phyloP scores from a whole-genome alignment of 2,888 invertebrate genomes.

The Formica aserva region DNA sequence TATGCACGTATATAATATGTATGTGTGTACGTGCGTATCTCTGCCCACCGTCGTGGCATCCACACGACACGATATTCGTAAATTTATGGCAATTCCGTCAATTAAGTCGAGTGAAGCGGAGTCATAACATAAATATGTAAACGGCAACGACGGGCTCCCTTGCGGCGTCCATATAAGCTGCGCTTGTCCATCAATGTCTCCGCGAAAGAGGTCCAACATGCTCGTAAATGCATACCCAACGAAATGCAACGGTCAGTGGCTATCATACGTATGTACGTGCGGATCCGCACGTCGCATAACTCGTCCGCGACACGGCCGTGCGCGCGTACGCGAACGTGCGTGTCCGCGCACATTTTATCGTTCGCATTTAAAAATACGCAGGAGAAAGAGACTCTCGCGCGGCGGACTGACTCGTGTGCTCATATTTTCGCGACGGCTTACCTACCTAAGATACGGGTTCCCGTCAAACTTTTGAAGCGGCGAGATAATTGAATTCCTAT shows the following conservation, averaged over 20 bases:
- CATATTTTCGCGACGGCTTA: conserved; percentile 62
- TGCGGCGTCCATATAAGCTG: conserved; percentile 82
- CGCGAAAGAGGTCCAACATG: conserved; percentile 79
- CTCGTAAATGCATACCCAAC: conserved; percentile 81
- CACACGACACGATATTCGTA: conserved; percentile 80
- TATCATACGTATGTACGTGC: conserved; percentile 80
- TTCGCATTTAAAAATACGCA: conserved; percentile 44
- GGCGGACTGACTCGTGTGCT: conserved; percentile 43
- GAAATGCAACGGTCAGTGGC: conserved; percentile 81
- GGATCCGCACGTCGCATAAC: conserved; percentile 72
- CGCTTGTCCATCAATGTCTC: conserved; percentile 86
- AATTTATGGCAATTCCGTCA: conserved; percentile 85
- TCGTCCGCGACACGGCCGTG: conserved; percentile 54
- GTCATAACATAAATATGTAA: conserved; percentile 86
- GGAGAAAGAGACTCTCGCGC: conserved; percentile 3
- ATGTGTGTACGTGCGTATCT: neutral
- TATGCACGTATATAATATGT: conserved; percentile 29
- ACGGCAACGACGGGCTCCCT: conserved; percentile 78
- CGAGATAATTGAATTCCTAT: conserved; percentile 50
- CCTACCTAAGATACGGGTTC: conserved; percentile 13
- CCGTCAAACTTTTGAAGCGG: conserved; percentile 50
- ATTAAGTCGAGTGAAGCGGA: conserved; percentile 84
- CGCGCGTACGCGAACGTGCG: conserved; percentile 16
- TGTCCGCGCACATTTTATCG: conserved; percentile 61
- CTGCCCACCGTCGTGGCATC: conserved; percentile 45